A percentile compares a stretch with the other conserved stretches of the same genome.
phyloP scores from a whole-genome alignment of 2,797 vertebrate genomes.

The Typhlichthys subterraneus region DNA sequence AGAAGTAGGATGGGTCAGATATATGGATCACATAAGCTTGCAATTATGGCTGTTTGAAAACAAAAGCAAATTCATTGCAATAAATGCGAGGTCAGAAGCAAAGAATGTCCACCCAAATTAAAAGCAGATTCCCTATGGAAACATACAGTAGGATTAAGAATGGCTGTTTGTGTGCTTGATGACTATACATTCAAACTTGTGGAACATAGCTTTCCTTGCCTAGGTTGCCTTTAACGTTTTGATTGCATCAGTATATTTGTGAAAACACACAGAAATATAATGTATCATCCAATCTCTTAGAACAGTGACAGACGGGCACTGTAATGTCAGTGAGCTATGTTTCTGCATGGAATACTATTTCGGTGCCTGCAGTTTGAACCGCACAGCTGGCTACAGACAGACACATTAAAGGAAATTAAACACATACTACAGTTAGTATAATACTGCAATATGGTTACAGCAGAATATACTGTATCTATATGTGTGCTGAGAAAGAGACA shows the following conservation, averaged over 20 bases:
- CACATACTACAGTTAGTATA: conserved; percentile 15
- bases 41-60: conserved; percentile 56
- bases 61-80: conserved; percentile 19
- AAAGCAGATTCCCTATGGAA: not conserved
- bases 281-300: conserved; percentile 4
- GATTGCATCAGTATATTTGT: not conserved
- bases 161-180: conserved; percentile 6
- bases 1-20: conserved; percentile 44
- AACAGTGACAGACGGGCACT: conserved; percentile 11
- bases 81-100: conserved; percentile 18
- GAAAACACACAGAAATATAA: not conserved
- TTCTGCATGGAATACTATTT: not conserved
- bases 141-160: not conserved
- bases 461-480: not conserved
- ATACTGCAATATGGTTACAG: conserved; percentile 20
- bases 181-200: conserved; percentile 3
- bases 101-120: conserved; percentile 8
- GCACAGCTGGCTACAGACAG: conserved; percentile 10
- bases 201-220: conserved; percentile 5
- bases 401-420: not conserved
- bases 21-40: conserved; percentile 34
- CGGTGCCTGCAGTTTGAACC: conserved; percentile 7
- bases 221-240: not conserved
- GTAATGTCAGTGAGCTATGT: not conserved
- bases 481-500: not conserved